Evolutionary conservation across 2,888 invertebrate genomes (phyloP).

Genomic region (Pseudolycoriella hygida): DNA sequence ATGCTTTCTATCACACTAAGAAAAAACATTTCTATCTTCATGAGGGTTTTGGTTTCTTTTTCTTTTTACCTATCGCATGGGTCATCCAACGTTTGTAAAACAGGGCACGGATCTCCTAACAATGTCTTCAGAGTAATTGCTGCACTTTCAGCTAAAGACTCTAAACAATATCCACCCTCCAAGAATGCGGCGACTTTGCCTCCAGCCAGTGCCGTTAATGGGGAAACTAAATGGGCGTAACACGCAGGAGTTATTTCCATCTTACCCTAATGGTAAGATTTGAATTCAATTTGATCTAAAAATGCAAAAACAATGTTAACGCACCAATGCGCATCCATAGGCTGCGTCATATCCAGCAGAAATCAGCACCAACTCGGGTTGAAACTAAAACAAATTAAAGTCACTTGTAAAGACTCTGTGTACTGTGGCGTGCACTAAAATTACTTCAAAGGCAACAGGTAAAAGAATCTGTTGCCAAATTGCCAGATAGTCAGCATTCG

Average conservation of each 20-base stretch:
- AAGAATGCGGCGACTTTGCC: conserved; percentile 66
- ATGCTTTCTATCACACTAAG: conserved; percentile 51
- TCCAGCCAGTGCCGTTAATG: conserved; percentile 52
- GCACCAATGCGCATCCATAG: conserved; percentile 65
- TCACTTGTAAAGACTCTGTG: too few relatives aligned
- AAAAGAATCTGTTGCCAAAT: conserved; percentile 72
- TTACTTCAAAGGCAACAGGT: conserved; percentile 59
- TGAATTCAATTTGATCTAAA: too few relatives aligned
- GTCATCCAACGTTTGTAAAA: conserved; percentile 18
- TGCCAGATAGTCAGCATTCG: conserved; percentile 75
- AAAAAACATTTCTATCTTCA: too few relatives aligned
- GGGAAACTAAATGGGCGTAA: conserved; percentile 64
- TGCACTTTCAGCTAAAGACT: conserved; percentile 74
- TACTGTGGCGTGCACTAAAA: not conserved
- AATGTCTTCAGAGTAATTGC: conserved; percentile 64
- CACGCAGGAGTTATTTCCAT: conserved; percentile 82
- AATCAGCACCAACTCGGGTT: conserved; percentile 66
- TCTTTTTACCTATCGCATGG: conserved; percentile 16
- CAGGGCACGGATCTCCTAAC: conserved; percentile 66
- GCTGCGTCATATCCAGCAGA: conserved; percentile 87
- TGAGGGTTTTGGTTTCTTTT: too few relatives aligned
- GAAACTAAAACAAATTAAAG: conserved; percentile 41
- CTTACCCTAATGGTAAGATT: too few relatives aligned
- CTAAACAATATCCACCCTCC: conserved; percentile 88
- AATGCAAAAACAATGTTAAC: conserved; percentile 15